Evolutionary conservation across 2,888 invertebrate genomes (phyloP), one percentile per base, ranked within the genome.

Genomic region (Entomobrya multifasciata): DNA sequence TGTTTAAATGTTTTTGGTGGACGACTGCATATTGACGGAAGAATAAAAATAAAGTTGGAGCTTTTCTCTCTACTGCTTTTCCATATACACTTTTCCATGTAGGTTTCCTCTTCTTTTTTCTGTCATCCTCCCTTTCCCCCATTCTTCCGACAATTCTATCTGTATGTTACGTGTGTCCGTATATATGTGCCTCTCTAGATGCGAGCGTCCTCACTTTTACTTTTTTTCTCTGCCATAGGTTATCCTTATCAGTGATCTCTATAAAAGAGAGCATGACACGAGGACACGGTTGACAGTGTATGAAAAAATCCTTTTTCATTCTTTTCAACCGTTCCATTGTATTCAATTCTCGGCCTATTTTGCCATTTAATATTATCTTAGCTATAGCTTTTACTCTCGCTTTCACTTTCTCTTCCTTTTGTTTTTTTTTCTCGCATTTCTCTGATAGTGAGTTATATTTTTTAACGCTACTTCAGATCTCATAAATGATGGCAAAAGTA

Each of bases 191-290:
- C 55, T 62, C 77, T 77, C 62, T 67, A 81, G 47, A 72, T 49
- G 76, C 70, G 80, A 36, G 8, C 4, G 36, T 74, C 70, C 52
- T 55, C 79, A 76, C 41, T 76, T 36, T 74, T 76, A 41, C 76
- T 76, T 36, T n/a, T n/a, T n/a, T n/a, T 6, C 36, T 55, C 20
- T 76, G 76, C 74, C 91, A 36, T 86, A 84, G 79, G 84, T 83
- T 83, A 83, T 65, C 65, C 49, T 62, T 83, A 83, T 76, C 76
- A 36, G 65, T 83, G 60, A 83, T 83, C 83, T 65, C 57, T 57
- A 57, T 41, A 57, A 76, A 57, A 76, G 83, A 65, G 74, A 65
- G 83, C 76, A 77, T 25, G 52, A 57, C 76, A 76, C 76, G 55
- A 72, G 81, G 81, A 67, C 81, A 70, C 70, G 57, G 70, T 81